Conservation (phyloP, 2,113 vertebrate species). For the Lasiurus borealis region DNA sequence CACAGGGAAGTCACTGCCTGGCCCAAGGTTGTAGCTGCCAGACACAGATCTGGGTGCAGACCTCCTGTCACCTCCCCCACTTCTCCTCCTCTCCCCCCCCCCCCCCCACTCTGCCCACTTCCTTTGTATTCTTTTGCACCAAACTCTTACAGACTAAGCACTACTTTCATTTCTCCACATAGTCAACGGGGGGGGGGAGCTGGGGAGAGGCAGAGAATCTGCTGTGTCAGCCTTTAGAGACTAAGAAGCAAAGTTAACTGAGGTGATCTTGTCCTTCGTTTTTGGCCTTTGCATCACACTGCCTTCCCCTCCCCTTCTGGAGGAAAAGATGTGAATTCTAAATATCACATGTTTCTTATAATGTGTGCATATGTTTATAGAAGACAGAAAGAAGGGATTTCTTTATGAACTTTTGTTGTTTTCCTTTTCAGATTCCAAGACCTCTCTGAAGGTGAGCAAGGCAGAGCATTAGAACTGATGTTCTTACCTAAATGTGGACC, state of each 20-base stretch:
- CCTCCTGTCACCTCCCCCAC: accelerated
- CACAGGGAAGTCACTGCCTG: accelerated
- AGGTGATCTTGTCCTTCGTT: accelerated
- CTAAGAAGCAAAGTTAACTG: not conserved
- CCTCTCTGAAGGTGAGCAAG: constrained; percentile 91
- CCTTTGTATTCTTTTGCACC: accelerated
- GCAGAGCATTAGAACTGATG: not conserved
- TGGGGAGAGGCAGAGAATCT: accelerated
- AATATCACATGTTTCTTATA: accelerated
- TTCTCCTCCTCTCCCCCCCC: too few relatives aligned
- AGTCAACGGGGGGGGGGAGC: too few relatives aligned
- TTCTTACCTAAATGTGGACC: not conserved
- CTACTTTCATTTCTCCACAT: accelerated
- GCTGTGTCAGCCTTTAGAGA: not conserved
- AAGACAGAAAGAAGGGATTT: not conserved
- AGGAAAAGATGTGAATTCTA: not conserved
- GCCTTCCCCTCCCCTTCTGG: not conserved
- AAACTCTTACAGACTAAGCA: accelerated
- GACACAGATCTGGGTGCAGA: accelerated
- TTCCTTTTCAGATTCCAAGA: constrained; percentile 90
- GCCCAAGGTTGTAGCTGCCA: not conserved
- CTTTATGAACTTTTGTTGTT: not conserved
- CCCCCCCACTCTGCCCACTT: accelerated
- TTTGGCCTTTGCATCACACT: accelerated
- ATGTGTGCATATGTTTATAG: not conserved